Conservation (phyloP, 2,797 vertebrate species). For the Falco naumanni region DNA sequence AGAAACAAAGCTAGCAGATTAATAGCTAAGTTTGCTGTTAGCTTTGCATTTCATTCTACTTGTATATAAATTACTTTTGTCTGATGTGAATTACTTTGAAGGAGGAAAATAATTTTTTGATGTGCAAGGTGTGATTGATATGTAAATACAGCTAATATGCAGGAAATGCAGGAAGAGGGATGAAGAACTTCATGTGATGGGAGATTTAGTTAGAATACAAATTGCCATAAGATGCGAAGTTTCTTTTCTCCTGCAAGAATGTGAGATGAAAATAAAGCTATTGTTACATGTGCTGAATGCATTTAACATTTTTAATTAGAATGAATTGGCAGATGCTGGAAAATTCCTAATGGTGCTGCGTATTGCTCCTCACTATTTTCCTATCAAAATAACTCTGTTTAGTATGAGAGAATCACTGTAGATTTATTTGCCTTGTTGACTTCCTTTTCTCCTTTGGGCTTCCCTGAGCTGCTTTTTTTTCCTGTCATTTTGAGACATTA, state of each 20-base stretch:
- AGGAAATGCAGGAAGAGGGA: not conserved
- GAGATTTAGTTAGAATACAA: slow-evolving; percentile 20
- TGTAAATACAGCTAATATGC: not conserved
- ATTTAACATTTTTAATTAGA: slow-evolving; percentile 30
- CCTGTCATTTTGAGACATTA: not conserved
- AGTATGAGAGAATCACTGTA: not conserved
- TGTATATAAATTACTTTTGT: not conserved
- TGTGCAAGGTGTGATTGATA: not conserved
- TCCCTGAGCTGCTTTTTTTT: not conserved
- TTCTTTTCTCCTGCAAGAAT: not conserved
- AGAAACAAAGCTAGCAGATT: not conserved
- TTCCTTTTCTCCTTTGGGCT: not conserved
- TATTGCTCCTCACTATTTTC: not conserved
- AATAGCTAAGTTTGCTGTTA: not conserved
- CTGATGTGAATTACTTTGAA: not conserved
- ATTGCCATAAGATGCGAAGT: not conserved
- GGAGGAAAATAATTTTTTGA: not conserved
- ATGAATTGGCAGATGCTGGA: slow-evolving; percentile 1
- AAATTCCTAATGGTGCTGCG: not conserved
- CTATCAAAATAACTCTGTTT: not conserved
- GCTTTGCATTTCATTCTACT: not conserved
- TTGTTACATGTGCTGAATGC: slow-evolving; percentile 20
- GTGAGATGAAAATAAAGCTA: not conserved
- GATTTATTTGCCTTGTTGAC: slow-evolving; percentile 6
- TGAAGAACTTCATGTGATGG: not conserved